A percentile compares a stretch with the other conserved stretches of the same genome.
These are phyloP conservation scores for Actenoides lindsayi DNA, from an alignment of 2,113 vertebrate species.

Conservation along the genomic window DNA sequence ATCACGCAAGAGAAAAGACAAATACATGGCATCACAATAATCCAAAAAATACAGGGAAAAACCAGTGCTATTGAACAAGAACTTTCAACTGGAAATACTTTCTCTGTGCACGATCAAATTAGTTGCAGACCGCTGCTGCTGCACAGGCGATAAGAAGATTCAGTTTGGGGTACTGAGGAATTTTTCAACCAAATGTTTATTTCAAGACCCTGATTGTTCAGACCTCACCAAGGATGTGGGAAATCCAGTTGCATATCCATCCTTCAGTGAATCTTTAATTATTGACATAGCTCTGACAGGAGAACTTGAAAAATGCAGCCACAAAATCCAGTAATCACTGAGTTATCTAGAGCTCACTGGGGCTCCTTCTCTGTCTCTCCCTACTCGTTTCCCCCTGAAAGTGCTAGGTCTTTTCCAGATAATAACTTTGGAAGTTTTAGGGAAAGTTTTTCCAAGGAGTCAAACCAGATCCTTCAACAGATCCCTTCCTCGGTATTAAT, in stretches of 20 bases:
- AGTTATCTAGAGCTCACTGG: not conserved
- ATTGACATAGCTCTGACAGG: not conserved
- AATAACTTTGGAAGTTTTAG: not conserved
- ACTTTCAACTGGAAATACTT: not conserved
- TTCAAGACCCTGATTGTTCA: not conserved
- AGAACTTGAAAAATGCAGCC: not conserved
- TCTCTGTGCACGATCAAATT: not conserved
- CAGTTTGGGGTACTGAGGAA: not conserved
- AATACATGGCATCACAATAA: not conserved
- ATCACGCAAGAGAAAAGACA: not conserved
- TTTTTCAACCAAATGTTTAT: constrained; percentile 15
- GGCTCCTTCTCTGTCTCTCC: not conserved
- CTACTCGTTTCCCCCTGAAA: not conserved
- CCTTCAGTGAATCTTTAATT: not conserved
- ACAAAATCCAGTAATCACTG: not conserved
- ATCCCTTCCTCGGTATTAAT: accelerated
- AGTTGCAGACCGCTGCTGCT: not conserved
- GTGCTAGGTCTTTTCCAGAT: not conserved
- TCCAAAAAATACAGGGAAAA: not conserved
- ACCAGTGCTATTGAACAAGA: not conserved
- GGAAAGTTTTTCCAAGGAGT: not conserved
- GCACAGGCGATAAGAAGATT: not conserved
- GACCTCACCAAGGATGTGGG: constrained; percentile 10
- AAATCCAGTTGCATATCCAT: not conserved
- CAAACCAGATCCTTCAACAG: not conserved